Evolutionary conservation across 2,888 invertebrate species (phyloP), one percentile per base, ranked within the genome.

Genomic region (Galerucella calmariensis): DNA sequence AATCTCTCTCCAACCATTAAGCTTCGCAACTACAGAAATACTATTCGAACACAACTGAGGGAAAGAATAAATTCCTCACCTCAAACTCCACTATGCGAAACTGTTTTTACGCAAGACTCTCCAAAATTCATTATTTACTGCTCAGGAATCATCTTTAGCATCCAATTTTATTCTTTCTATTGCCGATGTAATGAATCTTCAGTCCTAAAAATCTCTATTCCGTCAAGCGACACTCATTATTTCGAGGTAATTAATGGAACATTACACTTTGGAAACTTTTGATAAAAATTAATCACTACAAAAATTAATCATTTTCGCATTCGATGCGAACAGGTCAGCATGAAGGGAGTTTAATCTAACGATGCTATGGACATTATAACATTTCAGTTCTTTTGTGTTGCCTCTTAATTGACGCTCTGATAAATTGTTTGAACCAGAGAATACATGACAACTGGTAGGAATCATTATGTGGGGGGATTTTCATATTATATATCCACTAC

Each of bases 221-320:
- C 11, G 48, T 16, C 6, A 56, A 9, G 20, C 20, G 20, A 56
- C 56, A 16, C 10, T 20, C 20, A 56, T 56, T 56, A 56, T 56
- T 16, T 56, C 56, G 20, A 20, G 11, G 16, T 56, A 20, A 56
- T 56, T 56, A 48, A 48, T 48, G 48, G 48, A 48, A 48, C 16
- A 56, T 56, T 56, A 56, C 20, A 16, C 56, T 56, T 10, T 20
- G 20, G 10, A 56, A 16, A 16, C 14, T 66, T 66, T 48, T 12
- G 24, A 27, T 48, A 66, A 66, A 66, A 66, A 24, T 66, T 66
- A 66, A 66, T 66, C 24, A 66, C 3, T 48, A 2, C 14, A 11
- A 24, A 48, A 48, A 66, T 66, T 66, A 66, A 66, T 66, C 48
- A 66, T 66, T 66, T 66, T 66, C 10, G 24, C 16, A 16, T 20